phyloP scores from a whole-genome alignment of 2,797 vertebrate genomes.

The Gila robusta region DNA sequence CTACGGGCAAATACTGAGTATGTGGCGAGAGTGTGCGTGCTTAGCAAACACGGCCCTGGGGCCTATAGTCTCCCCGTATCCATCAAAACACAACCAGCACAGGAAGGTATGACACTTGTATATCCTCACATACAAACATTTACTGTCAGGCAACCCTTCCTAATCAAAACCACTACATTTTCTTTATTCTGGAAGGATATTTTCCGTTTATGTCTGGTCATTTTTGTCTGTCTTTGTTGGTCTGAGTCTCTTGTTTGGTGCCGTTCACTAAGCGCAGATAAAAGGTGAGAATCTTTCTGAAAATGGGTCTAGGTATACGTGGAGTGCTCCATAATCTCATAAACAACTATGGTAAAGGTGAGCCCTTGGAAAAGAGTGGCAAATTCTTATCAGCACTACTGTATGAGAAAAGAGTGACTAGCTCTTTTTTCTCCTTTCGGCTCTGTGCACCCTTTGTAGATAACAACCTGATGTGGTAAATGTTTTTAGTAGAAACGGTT shows the following conservation, averaged over 20 bases:
- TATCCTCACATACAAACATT: conserved; percentile 39
- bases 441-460: background rate
- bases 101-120: conserved; percentile 92
- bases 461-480: conserved; percentile 19
- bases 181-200: background rate
- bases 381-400: background rate
- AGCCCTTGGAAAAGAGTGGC: conserved; percentile 1
- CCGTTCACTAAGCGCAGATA: background rate
- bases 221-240: conserved; percentile 42
- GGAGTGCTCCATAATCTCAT: conserved; percentile 19
- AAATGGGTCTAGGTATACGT: conserved; percentile 9
- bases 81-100: conserved; percentile 93
- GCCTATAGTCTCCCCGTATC: conserved; percentile 96
- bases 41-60: conserved; percentile 92
- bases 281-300: conserved; percentile 42
- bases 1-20: conserved; percentile 95
- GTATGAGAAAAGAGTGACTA: background rate
- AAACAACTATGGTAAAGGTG: conserved; percentile 6
- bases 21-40: conserved; percentile 94
- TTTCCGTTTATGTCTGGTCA: conserved; percentile 40
- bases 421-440: background rate
- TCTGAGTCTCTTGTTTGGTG: conserved; percentile 12
- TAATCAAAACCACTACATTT: conserved; percentile 6
- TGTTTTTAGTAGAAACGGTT: conserved; percentile 6
- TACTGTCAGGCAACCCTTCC: background rate